Evolutionary conservation across 2,797 vertebrate genomes (phyloP).

Genomic region (Enteromius treurensis): DNA sequence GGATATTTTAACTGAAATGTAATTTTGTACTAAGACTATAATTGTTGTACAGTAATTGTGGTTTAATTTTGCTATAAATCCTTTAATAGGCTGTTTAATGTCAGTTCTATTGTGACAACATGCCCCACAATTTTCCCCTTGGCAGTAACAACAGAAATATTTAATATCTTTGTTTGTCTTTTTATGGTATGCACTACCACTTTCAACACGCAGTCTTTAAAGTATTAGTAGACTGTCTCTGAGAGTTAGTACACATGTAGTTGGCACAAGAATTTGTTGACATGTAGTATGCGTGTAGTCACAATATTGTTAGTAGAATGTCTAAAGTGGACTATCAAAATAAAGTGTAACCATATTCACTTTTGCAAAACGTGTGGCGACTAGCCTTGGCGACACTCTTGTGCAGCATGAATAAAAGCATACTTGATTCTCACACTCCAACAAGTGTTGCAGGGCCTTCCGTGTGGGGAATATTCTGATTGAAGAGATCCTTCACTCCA

Average conservation of each 20-base stretch:
- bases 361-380: background rate
- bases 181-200: background rate
- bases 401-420: constrained; percentile 8
- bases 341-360: background rate
- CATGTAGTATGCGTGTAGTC: no score
- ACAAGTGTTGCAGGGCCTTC: constrained; percentile 35
- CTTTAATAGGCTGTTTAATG: background rate
- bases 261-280: no score
- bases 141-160: background rate
- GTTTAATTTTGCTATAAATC: background rate
- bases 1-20: background rate
- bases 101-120: background rate
- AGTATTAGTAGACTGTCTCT: no score
- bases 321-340: no score
- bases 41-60: background rate
- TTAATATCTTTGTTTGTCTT: background rate
- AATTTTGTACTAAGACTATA: background rate
- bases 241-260: no score
- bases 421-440: constrained; percentile 25
- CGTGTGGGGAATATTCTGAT: constrained; percentile 24
- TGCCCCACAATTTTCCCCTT: background rate
- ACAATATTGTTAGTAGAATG: no score
- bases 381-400: background rate
- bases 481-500: constrained; percentile 40
- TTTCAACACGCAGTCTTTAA: background rate